Evolutionary conservation across 1,140 invertebrate species (phyloP).

Genomic region (Phocides pigmalion): DNA sequence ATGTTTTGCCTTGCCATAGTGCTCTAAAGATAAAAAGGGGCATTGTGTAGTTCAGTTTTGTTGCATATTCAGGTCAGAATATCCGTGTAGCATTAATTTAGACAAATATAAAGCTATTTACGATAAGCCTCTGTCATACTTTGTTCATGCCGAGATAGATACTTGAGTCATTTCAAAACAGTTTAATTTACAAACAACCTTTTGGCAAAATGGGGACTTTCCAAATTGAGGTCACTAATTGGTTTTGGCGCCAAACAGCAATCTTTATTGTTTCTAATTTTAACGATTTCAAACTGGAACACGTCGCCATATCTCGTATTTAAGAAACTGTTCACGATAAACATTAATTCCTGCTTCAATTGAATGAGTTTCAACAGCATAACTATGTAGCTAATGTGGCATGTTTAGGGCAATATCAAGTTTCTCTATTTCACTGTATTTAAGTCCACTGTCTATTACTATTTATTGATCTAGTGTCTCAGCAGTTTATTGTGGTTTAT

Average conservation of each 20-base stretch:
- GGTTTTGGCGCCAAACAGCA: constrained; percentile 27
- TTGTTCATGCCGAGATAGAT: not conserved
- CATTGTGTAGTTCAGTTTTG: no score
- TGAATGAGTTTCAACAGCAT: constrained; percentile 28
- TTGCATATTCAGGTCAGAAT: no score
- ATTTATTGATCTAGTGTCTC: constrained; percentile 45
- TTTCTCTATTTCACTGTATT: constrained; percentile 48
- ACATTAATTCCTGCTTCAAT: constrained; percentile 32
- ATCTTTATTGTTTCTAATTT: constrained; percentile 30
- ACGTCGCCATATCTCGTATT: constrained; percentile 19
- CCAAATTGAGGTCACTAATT: constrained; percentile 24
- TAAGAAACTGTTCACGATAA: constrained; percentile 26
- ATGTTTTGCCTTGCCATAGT: constrained; percentile 1
- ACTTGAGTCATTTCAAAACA: not conserved
- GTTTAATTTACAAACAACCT: constrained; percentile 4
- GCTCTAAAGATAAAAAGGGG: no score
- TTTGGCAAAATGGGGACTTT: constrained; percentile 18
- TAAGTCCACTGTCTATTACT: constrained; percentile 46
- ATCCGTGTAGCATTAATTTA: no score
- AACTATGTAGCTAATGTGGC: constrained; percentile 26
- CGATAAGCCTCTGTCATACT: not conserved
- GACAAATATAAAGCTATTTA: not conserved
- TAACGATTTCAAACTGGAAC: constrained; percentile 31
- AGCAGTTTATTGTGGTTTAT: constrained; percentile 38
- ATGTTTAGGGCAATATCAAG: constrained; percentile 38